Base-by-base conservation (phyloP, 2,888 invertebrate species). In the Melanostoma scalare region DNA sequence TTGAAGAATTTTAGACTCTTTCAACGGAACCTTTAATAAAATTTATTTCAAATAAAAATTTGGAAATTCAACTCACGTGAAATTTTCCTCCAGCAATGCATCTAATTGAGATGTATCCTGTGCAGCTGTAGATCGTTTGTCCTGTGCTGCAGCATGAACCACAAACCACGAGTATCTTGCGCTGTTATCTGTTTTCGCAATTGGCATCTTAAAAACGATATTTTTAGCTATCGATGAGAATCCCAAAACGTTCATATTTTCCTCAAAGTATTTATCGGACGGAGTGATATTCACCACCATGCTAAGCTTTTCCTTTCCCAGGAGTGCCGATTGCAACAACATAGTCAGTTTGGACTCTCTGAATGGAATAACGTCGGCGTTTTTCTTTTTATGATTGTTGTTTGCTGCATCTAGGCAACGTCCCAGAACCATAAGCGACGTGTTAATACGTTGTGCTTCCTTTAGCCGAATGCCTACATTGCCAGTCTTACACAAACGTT, bases 201-300 rank as follows among this genome's bases (percentile, higher is more conserved):
- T 74, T 1, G 88, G 88, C 20, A 88, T 87, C 75, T 89, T 90
- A 33, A 89, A 90, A 8, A 89, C 81, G 8, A 95, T 93, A 87
- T 94, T 93, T 87, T 93, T 93, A 0, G 95, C 95, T 38, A 97
- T 94, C 0, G 96, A 95, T 0, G 97, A 95, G 88, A 98, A 95
- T 85, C 95, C 94, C 10, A 98, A 92, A 2, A 96, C 96, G 88
- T 96, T 96, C 4, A 95, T 92, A 0, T 96, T 96, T 90, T 99
- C 98, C 84, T 96, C 95, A 85, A 95, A 94, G 90, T 95, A 94
- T 72, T 93, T 92, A 0, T 94, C 93, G 4, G 94, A 92, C 0
- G 96, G 96, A 89, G 95, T 96, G 0, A 98, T 92, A 67, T 96
- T 97, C 0, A 98, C 96, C 86, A 98, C 94, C 95, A 98, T 96